These are phyloP conservation scores for Melanotaenia nigrans DNA, from an alignment of 2,797 vertebrate genomes.

Conservation along the genomic window DNA sequence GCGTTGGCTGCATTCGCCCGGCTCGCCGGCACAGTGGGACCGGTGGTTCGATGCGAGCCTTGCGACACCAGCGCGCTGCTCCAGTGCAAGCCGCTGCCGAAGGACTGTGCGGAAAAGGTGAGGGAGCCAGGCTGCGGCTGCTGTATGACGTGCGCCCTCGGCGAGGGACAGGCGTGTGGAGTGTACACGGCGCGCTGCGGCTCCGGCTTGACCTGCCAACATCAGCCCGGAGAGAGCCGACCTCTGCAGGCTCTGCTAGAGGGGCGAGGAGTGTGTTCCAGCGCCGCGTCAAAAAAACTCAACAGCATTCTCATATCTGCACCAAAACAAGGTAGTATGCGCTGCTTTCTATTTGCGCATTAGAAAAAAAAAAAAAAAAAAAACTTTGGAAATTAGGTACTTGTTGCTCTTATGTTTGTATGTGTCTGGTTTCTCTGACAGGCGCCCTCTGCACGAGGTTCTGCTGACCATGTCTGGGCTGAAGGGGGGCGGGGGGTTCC, in stretches of 20 bases:
- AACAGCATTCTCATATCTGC: conserved; percentile 52
- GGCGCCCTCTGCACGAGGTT: conserved; percentile 23
- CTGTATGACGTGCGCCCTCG: conserved; percentile 92
- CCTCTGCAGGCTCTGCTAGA: conserved; percentile 92
- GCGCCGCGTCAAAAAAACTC: conserved; percentile 71
- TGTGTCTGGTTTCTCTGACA: conserved; percentile 37
- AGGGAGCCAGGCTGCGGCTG: conserved; percentile 94
- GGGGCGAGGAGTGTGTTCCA: conserved; percentile 89
- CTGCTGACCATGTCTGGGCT: conserved; percentile 10
- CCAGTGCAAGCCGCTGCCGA: conserved; percentile 87
- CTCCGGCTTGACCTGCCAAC: conserved; percentile 87
- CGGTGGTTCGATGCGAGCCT: conserved; percentile 92
- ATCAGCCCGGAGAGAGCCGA: conserved; percentile 83
- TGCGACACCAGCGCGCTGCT: conserved; percentile 87
- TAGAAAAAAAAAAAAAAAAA: not conserved
- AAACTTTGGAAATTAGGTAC: not conserved
- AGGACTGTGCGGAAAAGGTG: conserved; percentile 87
- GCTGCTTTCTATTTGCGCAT: not conserved
- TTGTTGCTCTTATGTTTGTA: not conserved
- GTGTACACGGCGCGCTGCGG: conserved; percentile 95
- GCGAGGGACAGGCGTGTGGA: conserved; percentile 86
- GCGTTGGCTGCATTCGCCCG: conserved; percentile 81
- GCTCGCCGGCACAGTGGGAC: conserved; percentile 83
- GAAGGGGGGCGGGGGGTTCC: not conserved
- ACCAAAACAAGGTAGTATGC: conserved; percentile 71